phyloP scores from a whole-genome alignment of 2,113 vertebrate species.

The Cyprinodon tularosa region DNA sequence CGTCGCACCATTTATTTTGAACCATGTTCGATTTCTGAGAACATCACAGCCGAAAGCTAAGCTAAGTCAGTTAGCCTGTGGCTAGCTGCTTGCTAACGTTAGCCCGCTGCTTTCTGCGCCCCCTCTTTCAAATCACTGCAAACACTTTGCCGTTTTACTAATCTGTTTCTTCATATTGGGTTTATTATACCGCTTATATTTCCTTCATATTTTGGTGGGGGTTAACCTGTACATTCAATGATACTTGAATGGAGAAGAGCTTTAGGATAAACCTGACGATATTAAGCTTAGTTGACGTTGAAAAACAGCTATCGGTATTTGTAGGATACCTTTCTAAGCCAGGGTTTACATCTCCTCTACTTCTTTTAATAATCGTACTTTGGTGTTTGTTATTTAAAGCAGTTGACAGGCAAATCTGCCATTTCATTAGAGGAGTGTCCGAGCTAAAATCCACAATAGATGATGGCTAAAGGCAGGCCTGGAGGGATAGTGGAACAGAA shows the following conservation, averaged over 20 bases:
- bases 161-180: not conserved
- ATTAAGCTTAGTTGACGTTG: not conserved
- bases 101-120: constrained; percentile 5
- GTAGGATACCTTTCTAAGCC: not conserved
- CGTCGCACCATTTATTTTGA: constrained; percentile 2
- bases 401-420: not conserved
- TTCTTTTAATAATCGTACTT: constrained; percentile 5
- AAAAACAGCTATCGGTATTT: not conserved
- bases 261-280: not conserved
- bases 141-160: not conserved
- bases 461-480: not conserved
- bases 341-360: not conserved
- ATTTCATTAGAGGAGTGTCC: not conserved
- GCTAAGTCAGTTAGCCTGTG: constrained; percentile 71
- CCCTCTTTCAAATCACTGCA: constrained; percentile 6
- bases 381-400: not conserved
- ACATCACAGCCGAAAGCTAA: constrained; percentile 54
- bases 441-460: not conserved
- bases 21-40: constrained; percentile 6
- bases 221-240: not conserved
- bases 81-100: constrained; percentile 55
- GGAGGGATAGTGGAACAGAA: not conserved
- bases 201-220: constrained; percentile 14
- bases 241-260: not conserved
- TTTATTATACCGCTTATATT: constrained; percentile 16